Conservation (phyloP, 2,888 invertebrate genomes). For the Cremastobaeus sp. region DNA sequence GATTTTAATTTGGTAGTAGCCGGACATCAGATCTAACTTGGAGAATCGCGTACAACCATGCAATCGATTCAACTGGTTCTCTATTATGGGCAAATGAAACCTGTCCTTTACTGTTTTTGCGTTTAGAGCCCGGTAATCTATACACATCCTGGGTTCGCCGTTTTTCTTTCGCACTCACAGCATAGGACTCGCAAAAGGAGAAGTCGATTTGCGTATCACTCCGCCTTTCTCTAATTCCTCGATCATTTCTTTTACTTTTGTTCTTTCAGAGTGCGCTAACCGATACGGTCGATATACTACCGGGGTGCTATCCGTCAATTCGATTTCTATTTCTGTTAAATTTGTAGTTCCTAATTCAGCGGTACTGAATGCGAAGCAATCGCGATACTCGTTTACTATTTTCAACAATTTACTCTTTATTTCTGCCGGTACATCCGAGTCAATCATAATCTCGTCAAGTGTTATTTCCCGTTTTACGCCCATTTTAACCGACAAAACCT, state of each 20-base stretch:
- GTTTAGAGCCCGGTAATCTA: slow-evolving; percentile 67
- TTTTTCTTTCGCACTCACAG: slow-evolving; percentile 65
- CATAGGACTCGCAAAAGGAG: slow-evolving; percentile 56
- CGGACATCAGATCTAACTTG: slow-evolving; percentile 67
- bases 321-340: slow-evolving; percentile 57
- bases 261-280: slow-evolving; percentile 51
- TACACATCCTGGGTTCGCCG: slow-evolving; percentile 65
- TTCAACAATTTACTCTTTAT: too few relatives aligned
- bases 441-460: too few relatives aligned
- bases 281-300: slow-evolving; percentile 59
- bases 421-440: too few relatives aligned
- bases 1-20: slow-evolving; percentile 67
- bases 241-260: slow-evolving; percentile 52
- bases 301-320: slow-evolving; percentile 38
- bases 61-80: slow-evolving; percentile 65
- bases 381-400: slow-evolving; percentile 8
- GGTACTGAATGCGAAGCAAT: slow-evolving; percentile 16
- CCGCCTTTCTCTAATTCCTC: slow-evolving; percentile 51
- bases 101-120: slow-evolving; percentile 63
- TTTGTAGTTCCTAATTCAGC: slow-evolving; percentile 31
- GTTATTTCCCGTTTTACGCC: too few relatives aligned
- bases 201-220: slow-evolving; percentile 56
- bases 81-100: slow-evolving; percentile 64
- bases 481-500: too few relatives aligned
- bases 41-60: slow-evolving; percentile 65